A percentile compares a stretch with the other conserved stretches of the same genome.
Conservation (phyloP, 1,140 invertebrate genomes). For the Bombus haemorrhoidalis region DNA sequence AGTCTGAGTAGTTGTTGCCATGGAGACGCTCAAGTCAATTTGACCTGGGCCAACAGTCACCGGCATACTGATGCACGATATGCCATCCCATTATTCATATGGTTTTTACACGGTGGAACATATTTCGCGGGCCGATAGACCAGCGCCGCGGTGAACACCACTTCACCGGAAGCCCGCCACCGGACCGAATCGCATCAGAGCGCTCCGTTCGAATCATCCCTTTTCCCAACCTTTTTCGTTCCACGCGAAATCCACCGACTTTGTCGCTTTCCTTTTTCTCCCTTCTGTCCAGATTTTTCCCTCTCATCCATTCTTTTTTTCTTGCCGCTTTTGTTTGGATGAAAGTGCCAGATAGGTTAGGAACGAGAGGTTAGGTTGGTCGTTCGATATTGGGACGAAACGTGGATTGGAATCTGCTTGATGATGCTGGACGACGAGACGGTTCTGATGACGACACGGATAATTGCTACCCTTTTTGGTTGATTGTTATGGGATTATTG, state of each 20-base stretch:
- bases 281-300: too few species aligned
- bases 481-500: not conserved
- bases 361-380: too few species aligned
- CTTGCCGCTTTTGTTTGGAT: not conserved
- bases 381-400: not conserved
- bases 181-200: constrained; percentile 30
- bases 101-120: constrained; percentile 68
- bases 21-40: constrained; percentile 81
- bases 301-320: not conserved
- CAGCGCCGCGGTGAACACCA: constrained; percentile 22
- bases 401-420: not conserved
- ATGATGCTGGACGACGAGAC: not conserved
- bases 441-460: not conserved
- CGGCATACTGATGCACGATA: constrained; percentile 76
- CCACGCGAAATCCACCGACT: not conserved
- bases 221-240: not conserved
- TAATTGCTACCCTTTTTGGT: not conserved
- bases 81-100: constrained; percentile 76
- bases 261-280: not conserved
- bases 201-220: not conserved
- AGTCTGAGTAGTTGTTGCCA: constrained; percentile 81
- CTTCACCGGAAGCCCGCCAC: constrained; percentile 9
- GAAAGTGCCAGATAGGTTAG: not conserved
- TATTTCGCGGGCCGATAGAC: constrained; percentile 63
- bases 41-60: constrained; percentile 80